Percentiles rank a stretch among this genome's conserved stretches.
Evolutionary conservation across 2,888 invertebrate species (phyloP).

Genomic region (Heterodera filipjevi): DNA sequence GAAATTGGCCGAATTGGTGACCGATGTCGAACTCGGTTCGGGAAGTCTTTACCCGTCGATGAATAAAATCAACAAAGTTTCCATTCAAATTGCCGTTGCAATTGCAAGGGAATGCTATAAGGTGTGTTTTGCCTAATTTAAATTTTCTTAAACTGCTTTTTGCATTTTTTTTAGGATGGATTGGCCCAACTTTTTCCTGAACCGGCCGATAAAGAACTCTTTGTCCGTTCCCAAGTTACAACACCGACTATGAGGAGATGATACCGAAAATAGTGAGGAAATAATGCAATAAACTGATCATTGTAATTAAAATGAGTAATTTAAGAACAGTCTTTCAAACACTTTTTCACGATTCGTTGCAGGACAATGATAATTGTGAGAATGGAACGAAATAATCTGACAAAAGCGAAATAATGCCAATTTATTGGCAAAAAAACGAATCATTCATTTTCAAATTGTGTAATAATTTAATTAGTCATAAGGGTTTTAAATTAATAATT

Average conservation of each 20-base stretch:
- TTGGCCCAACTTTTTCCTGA: constrained; percentile 69
- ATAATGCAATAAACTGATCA: not conserved
- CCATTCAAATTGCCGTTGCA: not conserved
- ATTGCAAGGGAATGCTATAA: not conserved
- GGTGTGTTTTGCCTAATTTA: not conserved
- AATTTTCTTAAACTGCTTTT: not conserved
- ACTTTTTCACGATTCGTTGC: too few relatives aligned
- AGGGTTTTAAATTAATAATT: too few relatives aligned
- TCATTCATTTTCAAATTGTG: too few relatives aligned
- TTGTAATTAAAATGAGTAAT: too few relatives aligned
- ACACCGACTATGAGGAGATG: constrained; percentile 67
- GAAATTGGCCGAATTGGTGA: too few relatives aligned
- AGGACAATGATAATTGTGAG: too few relatives aligned
- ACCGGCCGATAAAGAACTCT: constrained; percentile 69
- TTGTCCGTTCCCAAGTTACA: constrained; percentile 67
- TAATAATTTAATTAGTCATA: too few relatives aligned
- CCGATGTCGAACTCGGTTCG: too few relatives aligned
- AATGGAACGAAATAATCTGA: too few relatives aligned
- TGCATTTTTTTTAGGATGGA: constrained; percentile 52
- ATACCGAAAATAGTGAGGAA: constrained; percentile 63
- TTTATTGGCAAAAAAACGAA: too few relatives aligned
- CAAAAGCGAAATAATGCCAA: too few relatives aligned
- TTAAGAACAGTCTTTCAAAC: too few relatives aligned
- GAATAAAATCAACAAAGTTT: not conserved
- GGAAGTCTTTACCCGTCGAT: constrained; percentile 69